Evolutionary conservation across 1,140 invertebrate genomes (phyloP).

Genomic region (Heliothis virescens): DNA sequence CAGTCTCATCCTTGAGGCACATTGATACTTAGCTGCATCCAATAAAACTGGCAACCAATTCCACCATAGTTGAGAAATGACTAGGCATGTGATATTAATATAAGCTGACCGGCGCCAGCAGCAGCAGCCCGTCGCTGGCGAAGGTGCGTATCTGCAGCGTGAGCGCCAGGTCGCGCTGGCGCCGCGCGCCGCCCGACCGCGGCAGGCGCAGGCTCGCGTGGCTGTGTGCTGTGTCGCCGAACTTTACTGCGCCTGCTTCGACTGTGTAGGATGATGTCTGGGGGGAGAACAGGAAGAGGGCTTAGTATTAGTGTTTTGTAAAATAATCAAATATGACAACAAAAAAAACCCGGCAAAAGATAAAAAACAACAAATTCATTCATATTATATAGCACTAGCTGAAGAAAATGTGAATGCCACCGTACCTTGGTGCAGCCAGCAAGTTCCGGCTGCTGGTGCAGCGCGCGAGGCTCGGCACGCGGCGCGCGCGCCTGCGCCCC

Average conservation of each 20-base stretch:
- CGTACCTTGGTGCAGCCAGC: constrained; percentile 67
- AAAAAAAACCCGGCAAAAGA: too few relatives aligned
- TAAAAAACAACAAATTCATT: too few relatives aligned
- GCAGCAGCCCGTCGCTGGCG: constrained; percentile 93
- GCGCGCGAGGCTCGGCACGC: constrained; percentile 56
- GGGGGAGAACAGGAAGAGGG: neutral
- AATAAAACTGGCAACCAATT: too few relatives aligned
- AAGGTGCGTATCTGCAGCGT: constrained; percentile 94
- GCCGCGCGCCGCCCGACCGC: constrained; percentile 69
- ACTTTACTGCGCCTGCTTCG: constrained; percentile 93
- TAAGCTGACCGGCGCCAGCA: constrained; percentile 90
- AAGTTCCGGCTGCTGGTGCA: constrained; percentile 60
- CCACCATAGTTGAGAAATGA: too few relatives aligned
- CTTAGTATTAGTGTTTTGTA: too few relatives aligned
- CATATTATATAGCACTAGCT: too few relatives aligned
- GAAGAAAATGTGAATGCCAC: too few relatives aligned
- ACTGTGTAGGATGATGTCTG: constrained; percentile 91
- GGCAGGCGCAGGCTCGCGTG: constrained; percentile 90
- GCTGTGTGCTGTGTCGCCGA: constrained; percentile 93
- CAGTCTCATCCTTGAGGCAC: too few relatives aligned
- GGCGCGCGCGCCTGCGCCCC: constrained; percentile 53
- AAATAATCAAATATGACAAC: too few relatives aligned
- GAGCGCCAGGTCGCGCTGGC: neutral
- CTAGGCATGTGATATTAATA: neutral
- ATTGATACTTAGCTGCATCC: too few relatives aligned